Evolutionary conservation across 1,140 invertebrate genomes (phyloP).

Genomic region (Solenopsis fugax): DNA sequence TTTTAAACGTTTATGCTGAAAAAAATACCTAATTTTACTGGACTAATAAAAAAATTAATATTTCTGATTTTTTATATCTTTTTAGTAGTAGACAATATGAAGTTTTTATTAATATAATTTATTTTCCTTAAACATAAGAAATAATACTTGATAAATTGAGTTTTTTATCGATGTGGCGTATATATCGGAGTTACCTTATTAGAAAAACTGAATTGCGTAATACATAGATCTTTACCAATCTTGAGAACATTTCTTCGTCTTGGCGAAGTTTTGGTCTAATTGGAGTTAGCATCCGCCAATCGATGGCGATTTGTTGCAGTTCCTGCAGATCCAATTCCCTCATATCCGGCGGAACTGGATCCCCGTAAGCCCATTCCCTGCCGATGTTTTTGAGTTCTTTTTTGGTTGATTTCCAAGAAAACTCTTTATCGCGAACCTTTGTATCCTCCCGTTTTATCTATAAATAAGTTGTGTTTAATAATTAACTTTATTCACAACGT

Average conservation of each 20-base stretch:
- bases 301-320: constrained; percentile 94
- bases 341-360: constrained; percentile 95
- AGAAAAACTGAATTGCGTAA: background rate
- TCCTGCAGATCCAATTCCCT: constrained; percentile 92
- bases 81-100: no score
- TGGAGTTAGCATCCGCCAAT: constrained; percentile 97
- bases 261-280: constrained; percentile 92
- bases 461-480: no score
- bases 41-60: no score
- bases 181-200: no score
- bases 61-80: no score
- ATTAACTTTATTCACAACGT: no score
- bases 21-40: no score
- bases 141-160: no score
- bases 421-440: constrained; percentile 86
- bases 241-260: constrained; percentile 96
- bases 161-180: no score
- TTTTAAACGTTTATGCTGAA: no score
- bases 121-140: no score
- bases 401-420: constrained; percentile 90
- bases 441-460: constrained; percentile 86
- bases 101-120: no score
- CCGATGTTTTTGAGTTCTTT: constrained; percentile 89
- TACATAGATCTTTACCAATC: constrained; percentile 81
- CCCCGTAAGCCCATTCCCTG: constrained; percentile 90